Conservation (phyloP, 2,888 invertebrate genomes). For the Steinernema scapterisci region DNA sequence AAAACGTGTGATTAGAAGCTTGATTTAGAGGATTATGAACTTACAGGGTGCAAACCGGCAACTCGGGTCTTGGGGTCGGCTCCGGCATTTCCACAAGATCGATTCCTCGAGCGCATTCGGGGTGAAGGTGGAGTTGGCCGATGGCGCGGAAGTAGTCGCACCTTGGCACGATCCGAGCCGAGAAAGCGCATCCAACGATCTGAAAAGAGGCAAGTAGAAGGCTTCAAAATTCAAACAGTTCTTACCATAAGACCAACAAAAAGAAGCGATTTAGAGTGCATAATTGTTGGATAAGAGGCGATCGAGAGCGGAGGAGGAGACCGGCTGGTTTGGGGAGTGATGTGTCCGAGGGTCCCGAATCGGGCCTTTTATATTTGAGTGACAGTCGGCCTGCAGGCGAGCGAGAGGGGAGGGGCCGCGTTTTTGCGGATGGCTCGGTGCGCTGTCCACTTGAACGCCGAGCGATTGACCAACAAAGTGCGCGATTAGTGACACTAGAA, state of each 20-base stretch:
- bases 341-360: constrained; percentile 15
- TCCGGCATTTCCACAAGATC: constrained; percentile 14
- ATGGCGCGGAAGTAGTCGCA: constrained; percentile 57
- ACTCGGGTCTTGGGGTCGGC: constrained; percentile 31
- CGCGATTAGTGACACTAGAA: constrained; percentile 11
- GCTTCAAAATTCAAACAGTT: neutral
- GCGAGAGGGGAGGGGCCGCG: constrained; percentile 2
- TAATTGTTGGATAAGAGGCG: constrained; percentile 5
- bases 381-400: constrained; percentile 28
- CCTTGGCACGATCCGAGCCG: neutral
- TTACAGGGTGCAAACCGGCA: constrained; percentile 37
- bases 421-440: constrained; percentile 27
- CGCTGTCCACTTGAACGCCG: neutral
- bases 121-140: constrained; percentile 59
- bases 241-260: constrained; percentile 15
- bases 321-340: neutral
- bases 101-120: constrained; percentile 51
- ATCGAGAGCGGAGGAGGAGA: constrained; percentile 15
- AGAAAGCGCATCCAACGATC: neutral
- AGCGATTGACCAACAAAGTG: neutral
- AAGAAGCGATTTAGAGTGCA: constrained; percentile 7
- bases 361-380: neutral
- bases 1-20: neutral
- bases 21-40: neutral
- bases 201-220: neutral